A percentile compares a stretch with the other conserved stretches of the same genome.
phyloP scores from a whole-genome alignment of 2,888 invertebrate species.

The Yponomeuta plumbellus region DNA sequence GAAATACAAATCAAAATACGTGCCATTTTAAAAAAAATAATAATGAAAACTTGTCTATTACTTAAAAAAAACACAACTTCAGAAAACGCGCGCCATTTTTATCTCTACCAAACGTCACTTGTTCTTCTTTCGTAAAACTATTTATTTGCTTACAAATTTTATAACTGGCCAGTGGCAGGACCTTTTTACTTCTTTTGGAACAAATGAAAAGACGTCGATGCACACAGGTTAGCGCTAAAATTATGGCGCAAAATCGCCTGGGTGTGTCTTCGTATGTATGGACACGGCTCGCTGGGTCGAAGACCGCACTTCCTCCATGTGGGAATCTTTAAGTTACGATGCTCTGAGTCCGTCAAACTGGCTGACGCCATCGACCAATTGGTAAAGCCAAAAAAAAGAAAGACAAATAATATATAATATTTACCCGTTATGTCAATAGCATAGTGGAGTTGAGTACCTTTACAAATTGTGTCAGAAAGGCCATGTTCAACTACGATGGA shows the following conservation, averaged over 20 bases:
- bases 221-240: constrained; percentile 56
- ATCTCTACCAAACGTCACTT: constrained; percentile 12
- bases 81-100: constrained; percentile 25
- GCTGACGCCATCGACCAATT: neutral
- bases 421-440: no score
- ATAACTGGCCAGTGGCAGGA: neutral
- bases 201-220: constrained; percentile 31
- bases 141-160: neutral
- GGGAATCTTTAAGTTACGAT: constrained; percentile 3
- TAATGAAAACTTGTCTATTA: constrained; percentile 19
- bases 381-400: neutral
- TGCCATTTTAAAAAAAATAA: neutral
- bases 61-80: constrained; percentile 22
- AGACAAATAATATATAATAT: neutral
- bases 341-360: neutral
- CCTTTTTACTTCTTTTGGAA: neutral
- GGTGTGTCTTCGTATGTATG: constrained; percentile 51
- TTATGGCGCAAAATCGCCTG: constrained; percentile 56
- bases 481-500: no score
- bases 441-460: no score
- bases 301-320: constrained; percentile 43
- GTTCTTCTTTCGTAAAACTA: neutral
- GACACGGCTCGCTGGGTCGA: constrained; percentile 45
- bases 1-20: neutral
- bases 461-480: no score